Evolutionary conservation across 2,888 invertebrate genomes (phyloP).

Genomic region (Drosophila prostipennis): DNA sequence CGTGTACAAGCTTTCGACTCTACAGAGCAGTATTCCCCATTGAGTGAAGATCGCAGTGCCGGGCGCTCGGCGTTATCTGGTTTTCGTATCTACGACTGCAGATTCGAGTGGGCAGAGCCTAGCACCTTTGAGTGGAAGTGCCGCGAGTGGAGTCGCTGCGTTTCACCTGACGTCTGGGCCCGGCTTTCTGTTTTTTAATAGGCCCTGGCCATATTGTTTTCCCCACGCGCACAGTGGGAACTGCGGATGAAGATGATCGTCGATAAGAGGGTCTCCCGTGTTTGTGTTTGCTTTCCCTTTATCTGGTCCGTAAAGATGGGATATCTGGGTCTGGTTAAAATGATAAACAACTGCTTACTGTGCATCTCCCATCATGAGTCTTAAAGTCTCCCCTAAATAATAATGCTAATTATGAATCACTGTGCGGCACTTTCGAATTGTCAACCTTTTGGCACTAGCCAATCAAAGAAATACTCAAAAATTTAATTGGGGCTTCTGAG

Average conservation of each 20-base stretch:
- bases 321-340: not conserved
- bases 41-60: constrained; percentile 57
- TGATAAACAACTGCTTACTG: not conserved
- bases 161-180: constrained; percentile 67
- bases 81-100: constrained; percentile 55
- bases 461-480: constrained; percentile 12
- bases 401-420: not conserved
- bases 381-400: not conserved
- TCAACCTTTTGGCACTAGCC: constrained; percentile 23
- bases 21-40: constrained; percentile 12
- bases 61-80: constrained; percentile 56
- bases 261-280: constrained; percentile 18
- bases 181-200: constrained; percentile 40
- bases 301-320: constrained; percentile 30
- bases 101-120: constrained; percentile 48
- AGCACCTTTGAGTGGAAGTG: constrained; percentile 65
- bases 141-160: constrained; percentile 26
- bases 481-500: constrained; percentile 8
- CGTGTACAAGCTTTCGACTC: constrained; percentile 49
- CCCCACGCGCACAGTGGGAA: constrained; percentile 32
- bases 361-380: not conserved
- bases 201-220: constrained; percentile 24
- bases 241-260: constrained; percentile 5
- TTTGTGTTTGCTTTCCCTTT: constrained; percentile 27
- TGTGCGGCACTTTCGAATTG: constrained; percentile 2